Conservation (phyloP, 2,888 invertebrate species). For the Danaus chrysippus region DNA sequence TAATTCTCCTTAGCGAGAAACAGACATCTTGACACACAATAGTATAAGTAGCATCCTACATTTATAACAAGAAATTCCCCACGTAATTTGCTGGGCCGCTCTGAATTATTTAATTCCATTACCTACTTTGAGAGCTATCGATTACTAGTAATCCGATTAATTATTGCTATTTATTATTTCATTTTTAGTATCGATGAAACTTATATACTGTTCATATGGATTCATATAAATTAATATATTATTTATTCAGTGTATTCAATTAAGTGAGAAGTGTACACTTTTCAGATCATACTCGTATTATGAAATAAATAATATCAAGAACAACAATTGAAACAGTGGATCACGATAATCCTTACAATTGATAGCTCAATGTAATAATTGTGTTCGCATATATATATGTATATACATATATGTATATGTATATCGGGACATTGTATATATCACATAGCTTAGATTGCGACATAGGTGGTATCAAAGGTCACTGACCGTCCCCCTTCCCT, state of each 20-base stretch:
- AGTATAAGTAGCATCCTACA: conserved; percentile 11
- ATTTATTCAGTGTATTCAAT: too few species aligned
- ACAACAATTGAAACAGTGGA: too few species aligned
- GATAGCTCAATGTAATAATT: too few species aligned
- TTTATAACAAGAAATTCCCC: conserved; percentile 31
- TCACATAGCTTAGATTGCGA: conserved; percentile 26
- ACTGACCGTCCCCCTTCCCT: conserved; percentile 32
- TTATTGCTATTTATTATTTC: conserved; percentile 26
- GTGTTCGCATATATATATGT: too few species aligned
- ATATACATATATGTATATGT: background rate
- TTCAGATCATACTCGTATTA: too few species aligned
- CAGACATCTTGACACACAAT: conserved; percentile 9
- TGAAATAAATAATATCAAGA: too few species aligned
- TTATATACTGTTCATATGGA: conserved; percentile 4
- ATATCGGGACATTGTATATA: conserved; percentile 16
- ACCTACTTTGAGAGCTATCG: conserved; percentile 25
- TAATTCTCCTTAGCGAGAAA: conserved; percentile 2
- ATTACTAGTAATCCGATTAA: conserved; percentile 30
- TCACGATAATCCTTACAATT: too few species aligned
- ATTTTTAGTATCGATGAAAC: conserved; percentile 17
- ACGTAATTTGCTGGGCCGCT: conserved; percentile 33
- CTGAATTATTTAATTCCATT: conserved; percentile 31
- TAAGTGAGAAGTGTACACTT: too few species aligned
- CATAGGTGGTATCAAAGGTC: conserved; percentile 38
- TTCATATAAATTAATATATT: too few species aligned